Conservation (phyloP, 2,888 invertebrate species). For the Galerucella nymphaeae region DNA sequence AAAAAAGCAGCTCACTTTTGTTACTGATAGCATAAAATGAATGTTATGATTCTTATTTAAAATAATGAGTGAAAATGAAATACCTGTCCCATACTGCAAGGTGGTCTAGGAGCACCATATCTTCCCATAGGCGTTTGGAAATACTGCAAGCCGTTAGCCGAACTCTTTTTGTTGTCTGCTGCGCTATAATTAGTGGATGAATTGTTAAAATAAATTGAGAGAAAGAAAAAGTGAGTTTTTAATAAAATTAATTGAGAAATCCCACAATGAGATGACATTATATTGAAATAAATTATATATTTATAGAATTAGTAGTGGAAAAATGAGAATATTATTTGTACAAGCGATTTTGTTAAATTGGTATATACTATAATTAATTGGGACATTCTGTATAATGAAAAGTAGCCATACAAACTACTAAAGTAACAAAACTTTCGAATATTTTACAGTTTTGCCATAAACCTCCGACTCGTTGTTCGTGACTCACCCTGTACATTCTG, state of each 20-base stretch:
- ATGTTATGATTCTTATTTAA: neutral
- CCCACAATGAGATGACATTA: no score
- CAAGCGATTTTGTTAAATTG: no score
- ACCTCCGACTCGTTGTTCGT: no score
- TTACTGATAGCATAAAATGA: constrained; percentile 23
- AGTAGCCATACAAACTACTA: no score
- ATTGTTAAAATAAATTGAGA: neutral
- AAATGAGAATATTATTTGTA: no score
- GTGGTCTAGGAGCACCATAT: constrained; percentile 73
- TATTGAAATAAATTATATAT: no score
- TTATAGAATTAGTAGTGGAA: no score
- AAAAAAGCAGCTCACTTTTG: neutral
- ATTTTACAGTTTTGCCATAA: no score
- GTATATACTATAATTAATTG: no score
- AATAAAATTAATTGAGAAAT: neutral
- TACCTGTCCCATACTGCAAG: constrained; percentile 77
- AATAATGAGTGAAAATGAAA: constrained; percentile 18
- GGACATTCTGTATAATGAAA: no score
- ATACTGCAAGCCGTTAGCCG: constrained; percentile 61
- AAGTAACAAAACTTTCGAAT: no score
- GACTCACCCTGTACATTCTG: no score
- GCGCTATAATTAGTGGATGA: constrained; percentile 45
- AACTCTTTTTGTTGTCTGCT: constrained; percentile 50
- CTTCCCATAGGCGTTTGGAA: constrained; percentile 65
- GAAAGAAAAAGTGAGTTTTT: neutral